Percentiles rank a stretch among this genome's conserved stretches.
These are phyloP conservation scores for Engystomops pustulosus DNA, from an alignment of 2,113 vertebrate genomes.

Conservation along the genomic window DNA sequence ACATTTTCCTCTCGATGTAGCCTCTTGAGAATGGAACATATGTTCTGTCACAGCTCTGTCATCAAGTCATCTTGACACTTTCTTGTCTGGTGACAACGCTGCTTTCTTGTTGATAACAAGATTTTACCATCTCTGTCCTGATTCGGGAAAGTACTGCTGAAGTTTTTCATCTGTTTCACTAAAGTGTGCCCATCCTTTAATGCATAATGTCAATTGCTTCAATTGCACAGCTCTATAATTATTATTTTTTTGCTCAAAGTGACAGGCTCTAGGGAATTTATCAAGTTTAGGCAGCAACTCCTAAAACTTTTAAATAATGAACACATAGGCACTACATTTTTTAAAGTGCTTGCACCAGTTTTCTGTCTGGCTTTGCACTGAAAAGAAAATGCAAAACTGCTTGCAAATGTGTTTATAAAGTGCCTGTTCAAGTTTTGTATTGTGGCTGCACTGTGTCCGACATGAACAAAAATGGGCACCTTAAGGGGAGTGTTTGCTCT, in stretches of 20 bases:
- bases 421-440: too few relatives aligned
- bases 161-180: constrained; percentile 47
- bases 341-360: too few relatives aligned
- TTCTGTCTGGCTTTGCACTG: too few relatives aligned
- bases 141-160: constrained; percentile 37
- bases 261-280: constrained; percentile 24
- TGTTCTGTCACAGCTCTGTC: constrained; percentile 56
- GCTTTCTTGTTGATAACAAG: constrained; percentile 52
- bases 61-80: constrained; percentile 59
- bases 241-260: constrained; percentile 23
- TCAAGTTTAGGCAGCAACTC: constrained; percentile 17
- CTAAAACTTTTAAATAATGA: constrained; percentile 32
- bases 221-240: constrained; percentile 34
- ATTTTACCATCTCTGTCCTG: constrained; percentile 47
- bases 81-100: constrained; percentile 53
- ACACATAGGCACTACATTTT: too few relatives aligned
- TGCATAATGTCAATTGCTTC: constrained; percentile 49
- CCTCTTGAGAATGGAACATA: constrained; percentile 58
- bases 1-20: constrained; percentile 49
- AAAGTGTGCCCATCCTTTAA: constrained; percentile 38
- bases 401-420: too few relatives aligned
- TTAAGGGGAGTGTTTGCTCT: too few relatives aligned
- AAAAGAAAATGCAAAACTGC: too few relatives aligned
- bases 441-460: too few relatives aligned
- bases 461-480: too few relatives aligned